Evolutionary conservation across 2,888 invertebrate genomes (phyloP), one percentile per base, ranked within the genome.

Genomic region (Mellilla xanthometata): DNA sequence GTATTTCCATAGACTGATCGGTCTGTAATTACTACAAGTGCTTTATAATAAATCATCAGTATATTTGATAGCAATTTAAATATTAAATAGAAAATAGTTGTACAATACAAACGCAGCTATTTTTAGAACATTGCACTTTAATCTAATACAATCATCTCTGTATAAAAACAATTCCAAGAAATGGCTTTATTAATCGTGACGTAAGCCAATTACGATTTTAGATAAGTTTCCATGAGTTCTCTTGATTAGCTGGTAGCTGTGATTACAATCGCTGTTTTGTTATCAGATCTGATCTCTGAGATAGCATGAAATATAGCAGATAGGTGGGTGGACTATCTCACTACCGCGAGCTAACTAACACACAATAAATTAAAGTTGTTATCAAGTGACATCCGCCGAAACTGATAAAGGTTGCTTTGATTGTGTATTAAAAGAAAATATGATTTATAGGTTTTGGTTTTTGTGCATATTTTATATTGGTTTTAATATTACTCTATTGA

Each of bases 161-260:
- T 32, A 39, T 43, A 54, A 58, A 66, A 67, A 65, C 67, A 68
- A 54, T 70, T 73, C 68, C 52, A 44, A 57, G 68, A 68, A 72
- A 45, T 49, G 34, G 33, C 42, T 46, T 36, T 36, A 59, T 49
- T 55, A 59, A 58, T 65, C 36, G 38, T 80, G 78, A 80, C 77
- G 77, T 60, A 62, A 57, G 56, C 51, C 60, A 68, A 77, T 77
- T 71, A 73, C 54, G 64, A 75, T 71, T 55, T 40, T 42, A 43
- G 76, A 78, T 76, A 71, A 65, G 35, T 55, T 52, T 58, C 43
- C 54, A 54, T 49, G 58, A 58, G 54, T 59, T 59, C 48, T 51
- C 35, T 52, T 58, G 48, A 54, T 63, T 58, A 61, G 51, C 58
- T 54, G 62, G 61, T 60, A 60, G 61, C 59, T 33, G 51, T 51